Percentiles rank a stretch among this genome's conserved stretches.
Evolutionary conservation across 2,113 vertebrate species (phyloP).

Genomic region (Nettapus auritus): DNA sequence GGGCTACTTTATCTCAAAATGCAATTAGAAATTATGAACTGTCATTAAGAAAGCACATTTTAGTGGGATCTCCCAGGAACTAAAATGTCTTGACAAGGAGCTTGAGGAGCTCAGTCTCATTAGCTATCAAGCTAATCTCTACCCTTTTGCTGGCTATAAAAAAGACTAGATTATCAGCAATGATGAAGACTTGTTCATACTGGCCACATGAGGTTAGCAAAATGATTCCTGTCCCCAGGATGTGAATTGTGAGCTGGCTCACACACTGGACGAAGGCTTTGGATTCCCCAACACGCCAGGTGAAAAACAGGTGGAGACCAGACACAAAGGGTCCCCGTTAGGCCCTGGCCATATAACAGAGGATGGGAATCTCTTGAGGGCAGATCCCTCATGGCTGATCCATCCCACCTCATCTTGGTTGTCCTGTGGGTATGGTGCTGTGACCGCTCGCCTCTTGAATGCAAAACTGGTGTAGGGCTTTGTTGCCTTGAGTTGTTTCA

Average conservation of each 20-base stretch:
- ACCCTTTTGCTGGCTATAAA: neutral
- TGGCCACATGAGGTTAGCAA: neutral
- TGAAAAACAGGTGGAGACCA: neutral
- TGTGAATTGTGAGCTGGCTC: neutral
- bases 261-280: neutral
- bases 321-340: neutral
- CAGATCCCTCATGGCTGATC: neutral
- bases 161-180: neutral
- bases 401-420: neutral
- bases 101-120: neutral
- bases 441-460: neutral
- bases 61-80: neutral
- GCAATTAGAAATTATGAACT: neutral
- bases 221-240: neutral
- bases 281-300: neutral
- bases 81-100: neutral
- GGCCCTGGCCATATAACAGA: neutral
- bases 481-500: neutral
- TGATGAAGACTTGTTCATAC: neutral
- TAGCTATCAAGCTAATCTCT: neutral
- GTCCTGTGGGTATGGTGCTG: neutral
- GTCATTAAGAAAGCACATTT: neutral
- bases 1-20: neutral
- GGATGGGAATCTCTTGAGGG: neutral
- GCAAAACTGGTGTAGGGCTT: neutral